Base-by-base conservation (phyloP, 2,797 vertebrate species). In the Hephaestus fuliginosus region DNA sequence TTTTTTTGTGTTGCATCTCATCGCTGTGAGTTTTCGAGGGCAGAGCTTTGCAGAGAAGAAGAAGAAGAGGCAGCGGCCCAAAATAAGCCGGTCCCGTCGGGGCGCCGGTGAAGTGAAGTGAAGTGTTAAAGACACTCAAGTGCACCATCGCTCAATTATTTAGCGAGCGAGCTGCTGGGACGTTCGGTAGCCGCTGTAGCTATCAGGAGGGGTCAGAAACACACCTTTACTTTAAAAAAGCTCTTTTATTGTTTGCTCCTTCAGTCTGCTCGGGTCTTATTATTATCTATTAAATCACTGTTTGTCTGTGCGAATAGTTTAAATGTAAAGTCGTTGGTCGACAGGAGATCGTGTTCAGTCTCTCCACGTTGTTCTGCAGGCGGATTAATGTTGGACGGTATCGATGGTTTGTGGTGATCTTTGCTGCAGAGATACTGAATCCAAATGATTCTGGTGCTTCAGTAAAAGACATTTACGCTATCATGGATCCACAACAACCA, bases 91-190 rank as follows among this genome's bases (percentile, higher is more conserved):
- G 61, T 75, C 84, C 84, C 80, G 10, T 41, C 7, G 70, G 81
- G 80, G 68, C 17, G 0, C 1, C 4, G 86, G 78, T 81, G 73
- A 81, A 87, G 78, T 81, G 73, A 81, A 82, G 67, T 80, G 74
- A 88, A 86, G 90, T 82, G 91, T 91, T 80, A 90, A 88, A 25
- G 90, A 84, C 82, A 79, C 71, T 86, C 53, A 18, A 90, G 81
- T 83, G 88, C 89, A 78, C 80, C 6, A 20, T 0, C 65, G 64
- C 82, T 93, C 85, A 93, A 93, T 93, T 80, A 93, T 93, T 93
- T 80, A 93, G 78, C 22, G 14, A 81, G n/a, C 7, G 18, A 9
- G 82, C 66, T 74, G 63, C 74, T 52, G 74, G 80, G 78, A 78
- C 30, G 78, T 86, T 81, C 69, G 87, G 78, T 86, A 76, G 82